phyloP scores from a whole-genome alignment of 2,113 vertebrate genomes.

The Thomomys bottae region DNA sequence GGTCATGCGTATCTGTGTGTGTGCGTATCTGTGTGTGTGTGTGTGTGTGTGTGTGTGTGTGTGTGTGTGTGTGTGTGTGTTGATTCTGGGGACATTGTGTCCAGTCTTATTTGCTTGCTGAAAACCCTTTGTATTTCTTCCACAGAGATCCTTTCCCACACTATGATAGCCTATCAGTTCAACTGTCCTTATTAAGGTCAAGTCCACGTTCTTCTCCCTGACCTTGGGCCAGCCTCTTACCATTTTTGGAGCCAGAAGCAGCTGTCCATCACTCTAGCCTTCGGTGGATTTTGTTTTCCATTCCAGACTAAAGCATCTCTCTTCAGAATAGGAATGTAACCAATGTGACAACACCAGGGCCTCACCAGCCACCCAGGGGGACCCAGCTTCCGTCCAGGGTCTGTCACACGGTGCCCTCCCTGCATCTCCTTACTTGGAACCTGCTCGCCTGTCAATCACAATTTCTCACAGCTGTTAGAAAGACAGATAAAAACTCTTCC shows the following conservation, averaged over 20 bases:
- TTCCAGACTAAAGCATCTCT: background rate
- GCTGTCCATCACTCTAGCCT: background rate
- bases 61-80: background rate
- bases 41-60: too few relatives aligned
- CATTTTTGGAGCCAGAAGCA: background rate
- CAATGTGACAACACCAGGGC: background rate
- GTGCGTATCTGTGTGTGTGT: background rate
- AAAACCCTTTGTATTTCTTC: constrained; percentile 31
- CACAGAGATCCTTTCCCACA: background rate
- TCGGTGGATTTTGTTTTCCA: background rate
- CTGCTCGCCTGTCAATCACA: constrained; percentile 34
- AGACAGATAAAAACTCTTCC: constrained; percentile 10
- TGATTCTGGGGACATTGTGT: background rate
- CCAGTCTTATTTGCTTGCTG: constrained; percentile 42
- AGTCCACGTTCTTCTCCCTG: accelerated
- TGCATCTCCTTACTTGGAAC: background rate
- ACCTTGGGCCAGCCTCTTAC: background rate
- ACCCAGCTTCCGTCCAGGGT: background rate
- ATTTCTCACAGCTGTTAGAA: constrained; percentile 50
- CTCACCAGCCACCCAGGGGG: background rate
- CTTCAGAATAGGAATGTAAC: background rate
- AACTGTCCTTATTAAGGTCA: background rate
- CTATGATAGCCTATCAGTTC: background rate
- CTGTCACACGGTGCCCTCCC: background rate
- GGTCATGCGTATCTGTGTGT: background rate